A percentile compares a stretch with the other conserved stretches of the same genome.
These are phyloP conservation scores for Cepaea hortensis DNA, from an alignment of 2,888 invertebrate species.

Conservation along the genomic window DNA sequence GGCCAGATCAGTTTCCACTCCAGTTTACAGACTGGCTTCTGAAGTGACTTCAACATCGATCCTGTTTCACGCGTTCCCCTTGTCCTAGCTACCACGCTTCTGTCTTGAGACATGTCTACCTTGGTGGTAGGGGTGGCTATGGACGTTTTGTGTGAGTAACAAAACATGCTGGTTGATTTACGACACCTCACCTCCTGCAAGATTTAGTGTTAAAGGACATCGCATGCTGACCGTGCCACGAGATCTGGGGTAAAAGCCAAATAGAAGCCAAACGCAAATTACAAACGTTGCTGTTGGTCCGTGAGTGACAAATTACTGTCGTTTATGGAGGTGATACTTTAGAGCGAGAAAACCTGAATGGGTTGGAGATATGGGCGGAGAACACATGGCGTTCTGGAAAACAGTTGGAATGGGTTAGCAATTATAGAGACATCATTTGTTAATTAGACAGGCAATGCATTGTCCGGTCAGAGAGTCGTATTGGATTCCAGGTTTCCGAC, in stretches of 20 bases:
- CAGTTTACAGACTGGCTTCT: conserved; percentile 3
- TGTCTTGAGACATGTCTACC: too few relatives aligned
- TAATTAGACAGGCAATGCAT: conserved; percentile 37
- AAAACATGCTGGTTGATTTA: conserved; percentile 20
- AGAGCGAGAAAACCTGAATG: neutral
- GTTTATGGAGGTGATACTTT: neutral
- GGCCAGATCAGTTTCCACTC: neutral
- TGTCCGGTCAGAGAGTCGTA: neutral
- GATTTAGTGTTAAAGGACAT: neutral
- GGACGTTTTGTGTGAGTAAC: conserved; percentile 5
- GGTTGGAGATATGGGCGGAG: neutral
- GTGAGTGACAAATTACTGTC: conserved; percentile 34
- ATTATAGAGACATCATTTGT: conserved; percentile 39
- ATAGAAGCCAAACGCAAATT: conserved; percentile 1
- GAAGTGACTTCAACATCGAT: neutral
- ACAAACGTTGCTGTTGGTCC: conserved; percentile 1
- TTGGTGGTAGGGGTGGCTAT: too few relatives aligned
- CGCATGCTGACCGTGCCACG: neutral
- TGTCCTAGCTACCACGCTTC: too few relatives aligned
- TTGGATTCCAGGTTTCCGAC: neutral
- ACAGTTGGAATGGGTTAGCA: neutral
- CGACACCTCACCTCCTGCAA: neutral
- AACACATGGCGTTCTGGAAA: neutral
- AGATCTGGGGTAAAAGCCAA: neutral
- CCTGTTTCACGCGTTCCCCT: neutral